phyloP scores from a whole-genome alignment of 1,140 invertebrate genomes.

The Nephotettix cincticeps region DNA sequence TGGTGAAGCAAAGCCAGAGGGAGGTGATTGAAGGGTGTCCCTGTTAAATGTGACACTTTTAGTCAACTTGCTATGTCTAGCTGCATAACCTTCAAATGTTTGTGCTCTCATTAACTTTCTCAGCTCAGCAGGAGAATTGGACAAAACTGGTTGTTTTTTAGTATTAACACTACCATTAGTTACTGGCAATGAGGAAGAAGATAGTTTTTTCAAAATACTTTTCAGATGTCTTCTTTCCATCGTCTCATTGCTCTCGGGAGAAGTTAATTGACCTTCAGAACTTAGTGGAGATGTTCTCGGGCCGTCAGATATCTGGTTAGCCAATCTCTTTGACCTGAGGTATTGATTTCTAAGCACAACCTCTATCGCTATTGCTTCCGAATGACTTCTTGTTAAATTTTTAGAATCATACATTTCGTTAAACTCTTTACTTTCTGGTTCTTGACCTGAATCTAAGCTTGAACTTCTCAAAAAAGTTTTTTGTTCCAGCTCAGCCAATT shows the following conservation, averaged over 20 bases:
- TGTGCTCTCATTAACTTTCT: conserved; percentile 69
- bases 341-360: conserved; percentile 33
- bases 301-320: neutral
- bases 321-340: conserved; percentile 1
- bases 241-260: conserved; percentile 64
- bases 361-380: conserved; percentile 56
- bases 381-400: conserved; percentile 61
- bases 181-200: conserved; percentile 42
- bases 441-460: conserved; percentile 73
- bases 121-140: conserved; percentile 39
- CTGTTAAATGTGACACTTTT: conserved; percentile 88
- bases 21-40: conserved; percentile 77
- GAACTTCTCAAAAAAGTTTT: conserved; percentile 71
- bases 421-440: conserved; percentile 43
- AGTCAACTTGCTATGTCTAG: conserved; percentile 79
- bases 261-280: neutral
- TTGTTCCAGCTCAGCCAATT: conserved; percentile 75
- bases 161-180: neutral
- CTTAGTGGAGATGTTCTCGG: neutral
- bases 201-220: conserved; percentile 81
- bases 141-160: neutral
- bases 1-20: conserved; percentile 42
- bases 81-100: conserved; percentile 82
- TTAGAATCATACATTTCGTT: conserved; percentile 45
- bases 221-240: conserved; percentile 77